A percentile compares a stretch with the other conserved stretches of the same genome.
phyloP scores from a whole-genome alignment of 2,113 vertebrate species.

The Sinosuthora webbiana region DNA sequence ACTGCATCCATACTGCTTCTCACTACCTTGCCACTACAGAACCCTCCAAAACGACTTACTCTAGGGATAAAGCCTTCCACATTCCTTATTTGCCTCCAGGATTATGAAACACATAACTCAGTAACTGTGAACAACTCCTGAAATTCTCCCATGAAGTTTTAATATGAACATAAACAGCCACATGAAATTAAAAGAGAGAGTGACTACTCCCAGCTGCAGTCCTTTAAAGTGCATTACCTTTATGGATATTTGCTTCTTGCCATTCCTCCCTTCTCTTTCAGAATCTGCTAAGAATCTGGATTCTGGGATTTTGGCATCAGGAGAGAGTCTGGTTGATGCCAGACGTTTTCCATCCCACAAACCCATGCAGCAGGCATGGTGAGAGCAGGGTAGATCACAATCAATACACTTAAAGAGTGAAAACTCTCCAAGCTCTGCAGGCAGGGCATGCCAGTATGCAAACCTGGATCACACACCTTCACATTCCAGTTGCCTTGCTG shows the following conservation, averaged over 20 bases:
- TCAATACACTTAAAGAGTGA: neutral
- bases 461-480: neutral
- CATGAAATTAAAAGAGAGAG: neutral
- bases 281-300: neutral
- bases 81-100: neutral
- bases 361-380: neutral
- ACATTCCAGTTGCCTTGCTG: neutral
- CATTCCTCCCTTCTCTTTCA: neutral
- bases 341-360: neutral
- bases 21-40: neutral
- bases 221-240: neutral
- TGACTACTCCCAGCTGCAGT: neutral
- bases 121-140: neutral
- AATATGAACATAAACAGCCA: neutral
- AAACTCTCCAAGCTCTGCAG: neutral
- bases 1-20: neutral
- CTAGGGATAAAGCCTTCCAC: neutral
- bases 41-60: neutral
- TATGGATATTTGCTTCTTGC: neutral
- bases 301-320: neutral
- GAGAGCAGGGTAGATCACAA: neutral
- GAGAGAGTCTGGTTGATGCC: neutral
- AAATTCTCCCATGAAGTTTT: neutral
- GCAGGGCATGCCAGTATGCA: accelerated
- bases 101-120: neutral